Conservation (phyloP, 2,797 vertebrate species). For the Apodemus agrarius region DNA sequence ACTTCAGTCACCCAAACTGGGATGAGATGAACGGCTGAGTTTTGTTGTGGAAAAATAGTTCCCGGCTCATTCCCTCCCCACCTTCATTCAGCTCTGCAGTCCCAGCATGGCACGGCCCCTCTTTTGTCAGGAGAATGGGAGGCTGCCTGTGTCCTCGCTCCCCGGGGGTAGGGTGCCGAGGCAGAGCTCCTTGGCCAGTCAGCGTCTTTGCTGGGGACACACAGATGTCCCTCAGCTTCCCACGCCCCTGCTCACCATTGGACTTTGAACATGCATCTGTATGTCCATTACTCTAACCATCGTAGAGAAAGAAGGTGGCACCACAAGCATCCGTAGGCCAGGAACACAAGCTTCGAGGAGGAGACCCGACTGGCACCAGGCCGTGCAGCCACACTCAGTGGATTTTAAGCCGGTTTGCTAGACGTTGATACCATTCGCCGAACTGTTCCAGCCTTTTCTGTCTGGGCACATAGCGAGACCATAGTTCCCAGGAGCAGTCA, state of each 20-base stretch:
- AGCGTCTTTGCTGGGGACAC: not conserved
- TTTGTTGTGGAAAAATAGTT: not conserved
- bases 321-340: conserved; percentile 11
- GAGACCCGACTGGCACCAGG: not conserved
- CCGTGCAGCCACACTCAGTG: rapidly evolving
- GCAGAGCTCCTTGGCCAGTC: not conserved
- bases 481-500: not conserved
- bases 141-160: not conserved
- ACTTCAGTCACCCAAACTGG: not conserved
- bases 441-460: not conserved
- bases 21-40: not conserved
- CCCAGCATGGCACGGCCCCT: not conserved
- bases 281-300: not conserved
- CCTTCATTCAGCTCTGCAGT: rapidly evolving
- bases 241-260: not conserved
- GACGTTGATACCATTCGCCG: not conserved
- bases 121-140: not conserved
- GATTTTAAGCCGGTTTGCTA: not conserved
- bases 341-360: not conserved
- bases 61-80: no score
- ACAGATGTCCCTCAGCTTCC: rapidly evolving
- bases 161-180: not conserved
- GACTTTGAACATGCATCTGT: not conserved
- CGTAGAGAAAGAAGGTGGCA: not conserved
- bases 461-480: not conserved